Evolutionary conservation across 1,140 invertebrate genomes (phyloP), one percentile per base, ranked within the genome.

Genomic region (Calosoma granatense): DNA sequence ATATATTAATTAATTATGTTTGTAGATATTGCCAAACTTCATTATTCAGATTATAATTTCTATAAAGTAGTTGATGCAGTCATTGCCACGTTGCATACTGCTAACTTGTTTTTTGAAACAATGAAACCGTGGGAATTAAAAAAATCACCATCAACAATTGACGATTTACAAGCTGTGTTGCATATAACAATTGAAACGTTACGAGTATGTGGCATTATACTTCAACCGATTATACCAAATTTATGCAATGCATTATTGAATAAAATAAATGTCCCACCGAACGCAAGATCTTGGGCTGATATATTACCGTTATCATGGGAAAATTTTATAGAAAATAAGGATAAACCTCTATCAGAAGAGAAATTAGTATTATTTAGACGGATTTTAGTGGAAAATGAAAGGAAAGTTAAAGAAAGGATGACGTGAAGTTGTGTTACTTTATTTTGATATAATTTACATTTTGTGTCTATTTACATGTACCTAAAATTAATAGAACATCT

Each of bases 71-170:
- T 92, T 0, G 90, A 96, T 65, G 72, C 73, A 0, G 80, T 90
- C 0, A 88, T 97, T 71, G 70, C 74, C 20, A 76, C 81, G 2
- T 71, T 97, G 6, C 84, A 87, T 66, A 71, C 78, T 22, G 82
- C 88, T 1, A 98, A 99, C 78, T 73, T 81, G 58, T 91, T 97
- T 78, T 83, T 98, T 59, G 84, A 96, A 63, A 72, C 82, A 3
- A 78, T 86, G 56, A 84, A 88, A 70, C 94, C 95, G 0, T 98
- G 96, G 96, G 77, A 84, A 60, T 75, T 98, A 51, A 79, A 75
- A n/a, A 77, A 81, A 60, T 63, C 73, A 39, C 61, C 65, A 0
- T 68, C 78, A 55, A 64, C 64, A 20, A 59, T 70, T n/a, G 65
- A 72, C 53, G 70, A 87, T 62, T 69, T 97, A 9, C 76, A 87